These are phyloP conservation scores for Vicugna pacos DNA, from an alignment of 2,113 vertebrate species.

Conservation along the genomic window DNA sequence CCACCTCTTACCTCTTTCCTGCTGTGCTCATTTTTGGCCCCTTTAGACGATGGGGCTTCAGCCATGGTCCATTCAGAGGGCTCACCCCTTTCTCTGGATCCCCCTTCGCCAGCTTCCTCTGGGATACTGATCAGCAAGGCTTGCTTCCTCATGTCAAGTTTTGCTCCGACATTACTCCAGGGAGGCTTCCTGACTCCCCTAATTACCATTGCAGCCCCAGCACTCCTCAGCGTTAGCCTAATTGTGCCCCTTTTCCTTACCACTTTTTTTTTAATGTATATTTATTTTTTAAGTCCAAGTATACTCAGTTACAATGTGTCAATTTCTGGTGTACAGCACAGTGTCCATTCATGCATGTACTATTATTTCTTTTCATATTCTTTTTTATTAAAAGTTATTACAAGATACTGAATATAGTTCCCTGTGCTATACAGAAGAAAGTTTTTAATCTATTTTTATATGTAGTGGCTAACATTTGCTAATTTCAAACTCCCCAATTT, in stretches of 20 bases:
- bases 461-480: too few species aligned
- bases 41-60: background rate
- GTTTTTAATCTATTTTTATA: too few species aligned
- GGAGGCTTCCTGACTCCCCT: background rate
- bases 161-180: background rate
- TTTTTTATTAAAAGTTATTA: too few species aligned
- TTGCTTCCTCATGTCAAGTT: background rate
- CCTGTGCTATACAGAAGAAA: too few species aligned
- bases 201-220: background rate
- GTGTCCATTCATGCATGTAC: too few species aligned
- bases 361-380: too few species aligned
- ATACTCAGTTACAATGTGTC: too few species aligned
- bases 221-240: background rate
- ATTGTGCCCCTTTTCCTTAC: background rate
- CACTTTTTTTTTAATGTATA: background rate
- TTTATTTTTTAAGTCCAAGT: too few species aligned
- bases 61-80: background rate
- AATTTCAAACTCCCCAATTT: too few species aligned
- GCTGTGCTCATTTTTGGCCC: background rate
- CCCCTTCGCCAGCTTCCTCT: background rate
- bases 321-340: too few species aligned
- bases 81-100: background rate
- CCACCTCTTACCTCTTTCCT: background rate
- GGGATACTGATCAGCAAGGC: background rate
- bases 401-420: too few species aligned